phyloP scores from a whole-genome alignment of 1,140 invertebrate species.

The Psilanteris sp. region DNA sequence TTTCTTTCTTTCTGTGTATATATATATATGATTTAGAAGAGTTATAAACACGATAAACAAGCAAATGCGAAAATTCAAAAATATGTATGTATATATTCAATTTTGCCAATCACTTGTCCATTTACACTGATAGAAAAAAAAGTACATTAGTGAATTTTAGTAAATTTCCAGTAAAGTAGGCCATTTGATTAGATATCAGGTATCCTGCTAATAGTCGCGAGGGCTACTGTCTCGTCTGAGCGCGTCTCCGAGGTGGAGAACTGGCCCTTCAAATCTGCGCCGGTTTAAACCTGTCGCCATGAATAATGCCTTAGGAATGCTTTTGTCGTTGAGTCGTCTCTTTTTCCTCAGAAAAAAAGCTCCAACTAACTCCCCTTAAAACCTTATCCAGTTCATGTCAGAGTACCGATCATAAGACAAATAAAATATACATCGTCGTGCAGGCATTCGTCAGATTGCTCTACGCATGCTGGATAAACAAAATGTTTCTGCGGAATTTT shows the following conservation, averaged over 20 bases:
- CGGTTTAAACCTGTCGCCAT: conserved; percentile 50
- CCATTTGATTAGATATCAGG: conserved; percentile 17
- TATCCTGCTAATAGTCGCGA: conserved; percentile 29
- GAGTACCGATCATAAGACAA: conserved; percentile 4
- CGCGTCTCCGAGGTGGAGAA: conserved; percentile 24
- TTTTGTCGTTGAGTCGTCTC: conserved; percentile 45
- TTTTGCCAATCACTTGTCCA: too few species aligned
- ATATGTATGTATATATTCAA: too few species aligned
- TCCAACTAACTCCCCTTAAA: conserved; percentile 7
- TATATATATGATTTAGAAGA: too few species aligned
- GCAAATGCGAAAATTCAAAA: too few species aligned
- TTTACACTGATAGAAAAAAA: too few species aligned
- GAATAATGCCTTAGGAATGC: conserved; percentile 61
- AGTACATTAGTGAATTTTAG: too few species aligned
- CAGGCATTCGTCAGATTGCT: not conserved
- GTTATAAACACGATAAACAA: not conserved
- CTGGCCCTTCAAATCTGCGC: conserved; percentile 44
- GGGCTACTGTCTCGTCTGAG: conserved; percentile 35
- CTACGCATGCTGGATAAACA: not conserved
- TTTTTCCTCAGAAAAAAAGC: conserved; percentile 32
- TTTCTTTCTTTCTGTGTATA: too few species aligned
- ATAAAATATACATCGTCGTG: conserved; percentile 12
- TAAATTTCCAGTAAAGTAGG: too few species aligned
- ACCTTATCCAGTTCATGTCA: conserved; percentile 12
- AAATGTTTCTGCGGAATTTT: too few species aligned